Base-by-base conservation (phyloP, 2,113 vertebrate genomes). In the Eurystomus gularis region DNA sequence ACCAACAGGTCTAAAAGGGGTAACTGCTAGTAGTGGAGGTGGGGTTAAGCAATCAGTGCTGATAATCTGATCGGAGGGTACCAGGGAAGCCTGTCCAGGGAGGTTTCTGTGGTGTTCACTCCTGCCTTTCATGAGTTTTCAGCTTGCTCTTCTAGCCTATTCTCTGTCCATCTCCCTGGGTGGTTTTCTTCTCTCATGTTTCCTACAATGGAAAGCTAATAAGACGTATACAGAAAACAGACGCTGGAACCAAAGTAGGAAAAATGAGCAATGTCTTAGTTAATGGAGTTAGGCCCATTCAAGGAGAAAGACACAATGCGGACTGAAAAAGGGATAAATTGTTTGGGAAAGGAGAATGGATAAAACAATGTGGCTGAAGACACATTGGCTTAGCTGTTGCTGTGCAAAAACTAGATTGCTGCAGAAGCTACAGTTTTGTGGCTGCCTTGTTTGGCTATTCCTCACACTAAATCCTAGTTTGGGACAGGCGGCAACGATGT, bases 361-460 rank as follows among this genome's bases (percentile, higher is more conserved):
- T 96, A 46, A 94, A 95, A 80, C 82, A 58, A 2, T 48, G 51
- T 75, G 35, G 18, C 64, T 88, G 78, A 93, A 90, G 62, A 83
- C 46, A 71, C 40, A 76, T n/a, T n/a, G 86, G 40, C 68, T 69
- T 69, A 87, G 83, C 79, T 95, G 75, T 70, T 90, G 55, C 71
- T 90, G 40, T 66, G 57, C 44, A 44, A 80, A 88, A 91, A 29
- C 39, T 49, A 48, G n/a, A 57, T 93, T 48, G 58, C 75, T 88
- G n/a, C 25, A 82, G 84, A 72, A 82, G 70, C 84, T 58, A 14
- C 1, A 5, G n/a, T 83, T 94, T 61, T 77, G 85, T 70, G 79
- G 40, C 60, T 96, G 82, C 89, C 95, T 94, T 91, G 44, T 94
- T 97, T 96, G 90, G 91, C 66, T 76, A 4, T 91, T 91, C 39